phyloP scores from a whole-genome alignment of 2,888 invertebrate genomes.

The Listrodromus nycthemerus region DNA sequence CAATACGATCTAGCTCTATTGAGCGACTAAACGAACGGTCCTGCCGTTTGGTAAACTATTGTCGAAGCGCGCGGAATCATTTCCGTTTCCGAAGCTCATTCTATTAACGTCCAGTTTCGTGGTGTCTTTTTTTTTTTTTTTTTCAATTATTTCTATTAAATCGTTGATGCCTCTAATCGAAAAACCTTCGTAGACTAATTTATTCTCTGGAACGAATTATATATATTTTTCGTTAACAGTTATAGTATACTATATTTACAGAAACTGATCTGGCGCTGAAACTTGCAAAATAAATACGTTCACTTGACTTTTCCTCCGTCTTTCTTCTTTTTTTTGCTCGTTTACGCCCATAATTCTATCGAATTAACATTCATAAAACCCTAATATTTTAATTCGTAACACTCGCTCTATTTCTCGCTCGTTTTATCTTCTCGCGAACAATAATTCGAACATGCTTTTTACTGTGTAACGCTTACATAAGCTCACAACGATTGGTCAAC shows the following conservation, averaged over 20 bases:
- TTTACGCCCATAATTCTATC: slow-evolving; percentile 44
- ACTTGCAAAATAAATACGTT: slow-evolving; percentile 69
- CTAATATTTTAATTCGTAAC: slow-evolving; percentile 37
- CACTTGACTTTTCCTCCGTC: slow-evolving; percentile 30
- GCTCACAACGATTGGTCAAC: slow-evolving; percentile 75
- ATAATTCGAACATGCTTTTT: slow-evolving; percentile 40
- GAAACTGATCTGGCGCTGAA: slow-evolving; percentile 59
- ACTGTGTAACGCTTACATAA: slow-evolving; percentile 58
- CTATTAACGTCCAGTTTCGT: slow-evolving; percentile 39
- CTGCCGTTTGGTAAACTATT: slow-evolving; percentile 61
- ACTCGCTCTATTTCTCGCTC: slow-evolving; percentile 33
- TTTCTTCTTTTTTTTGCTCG: neutral
- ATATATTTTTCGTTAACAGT: slow-evolving; percentile 13
- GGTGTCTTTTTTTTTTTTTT: slow-evolving; percentile 9
- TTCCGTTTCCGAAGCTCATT: slow-evolving; percentile 43
- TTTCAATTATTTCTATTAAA: slow-evolving; percentile 22
- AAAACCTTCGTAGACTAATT: slow-evolving; percentile 20
- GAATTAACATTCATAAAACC: slow-evolving; percentile 57
- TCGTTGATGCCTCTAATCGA: slow-evolving; percentile 16
- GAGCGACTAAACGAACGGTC: slow-evolving; percentile 62
- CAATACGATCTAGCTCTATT: slow-evolving; percentile 36
- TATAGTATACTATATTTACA: slow-evolving; percentile 63
- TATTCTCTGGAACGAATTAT: slow-evolving; percentile 21
- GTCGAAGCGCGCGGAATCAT: slow-evolving; percentile 41
- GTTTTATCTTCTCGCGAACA: slow-evolving; percentile 28